phyloP scores from a whole-genome alignment of 92 coral and sea anemone species.

The Ricordea florida region DNA sequence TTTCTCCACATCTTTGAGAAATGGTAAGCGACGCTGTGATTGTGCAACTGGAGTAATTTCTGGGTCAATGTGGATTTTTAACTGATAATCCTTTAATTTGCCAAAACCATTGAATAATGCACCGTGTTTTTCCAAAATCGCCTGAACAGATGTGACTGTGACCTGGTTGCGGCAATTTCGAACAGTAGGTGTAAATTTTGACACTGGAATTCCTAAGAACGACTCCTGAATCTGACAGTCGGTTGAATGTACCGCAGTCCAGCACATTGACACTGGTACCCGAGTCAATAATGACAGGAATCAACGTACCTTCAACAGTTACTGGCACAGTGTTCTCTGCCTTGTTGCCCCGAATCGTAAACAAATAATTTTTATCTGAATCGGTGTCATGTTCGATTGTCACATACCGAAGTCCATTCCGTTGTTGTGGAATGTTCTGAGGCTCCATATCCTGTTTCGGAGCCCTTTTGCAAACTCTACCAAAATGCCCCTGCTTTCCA shows the following conservation, averaged over 20 bases:
- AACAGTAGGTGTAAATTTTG: slow-evolving; percentile 23
- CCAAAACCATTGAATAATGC: neutral
- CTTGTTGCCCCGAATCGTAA: slow-evolving; percentile 15
- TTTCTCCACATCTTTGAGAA: neutral
- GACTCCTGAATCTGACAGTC: neutral
- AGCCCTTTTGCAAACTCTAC: neutral
- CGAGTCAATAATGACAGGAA: slow-evolving; percentile 37
- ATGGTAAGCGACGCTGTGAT: neutral
- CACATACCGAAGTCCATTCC: neutral
- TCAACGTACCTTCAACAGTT: slow-evolving; percentile 13
- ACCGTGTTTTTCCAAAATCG: neutral
- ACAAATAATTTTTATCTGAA: slow-evolving; percentile 14
- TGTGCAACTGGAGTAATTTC: neutral
- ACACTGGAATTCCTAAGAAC: neutral
- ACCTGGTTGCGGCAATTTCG: slow-evolving; percentile 14
- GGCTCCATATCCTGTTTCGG: neutral
- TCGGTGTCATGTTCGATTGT: neutral
- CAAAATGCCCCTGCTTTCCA: slow-evolving; percentile 39
- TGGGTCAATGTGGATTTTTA: too few relatives aligned
- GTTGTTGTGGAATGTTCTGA: neutral
- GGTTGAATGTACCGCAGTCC: slow-evolving; percentile 10
- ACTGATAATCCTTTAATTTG: neutral
- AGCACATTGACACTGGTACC: slow-evolving; percentile 36
- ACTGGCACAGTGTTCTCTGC: neutral
- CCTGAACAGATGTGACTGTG: too few relatives aligned